These are phyloP conservation scores for Neodontobutis hainanensis DNA, from an alignment of 2,113 vertebrate species.

Conservation along the genomic window DNA sequence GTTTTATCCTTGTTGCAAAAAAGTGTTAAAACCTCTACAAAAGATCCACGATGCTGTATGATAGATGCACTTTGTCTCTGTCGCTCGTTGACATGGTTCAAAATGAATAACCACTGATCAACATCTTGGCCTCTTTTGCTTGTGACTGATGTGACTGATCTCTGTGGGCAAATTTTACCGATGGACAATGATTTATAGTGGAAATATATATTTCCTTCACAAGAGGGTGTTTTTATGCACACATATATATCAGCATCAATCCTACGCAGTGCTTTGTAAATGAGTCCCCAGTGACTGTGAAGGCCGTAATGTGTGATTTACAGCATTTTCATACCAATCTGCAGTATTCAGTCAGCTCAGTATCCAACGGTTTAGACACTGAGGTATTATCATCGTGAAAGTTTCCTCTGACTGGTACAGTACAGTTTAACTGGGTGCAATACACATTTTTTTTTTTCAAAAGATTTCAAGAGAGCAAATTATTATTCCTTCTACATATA, in stretches of 20 bases:
- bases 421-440: neutral
- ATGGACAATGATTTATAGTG: slow-evolving; percentile 11
- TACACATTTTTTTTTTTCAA: neutral
- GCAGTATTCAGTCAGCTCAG: neutral
- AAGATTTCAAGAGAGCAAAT: too few relatives aligned
- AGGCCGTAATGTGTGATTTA: slow-evolving; percentile 8
- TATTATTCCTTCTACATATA: too few relatives aligned
- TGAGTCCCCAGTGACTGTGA: slow-evolving; percentile 3
- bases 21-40: neutral
- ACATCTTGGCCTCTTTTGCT: neutral
- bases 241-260: slow-evolving; percentile 11
- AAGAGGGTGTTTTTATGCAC: slow-evolving; percentile 10
- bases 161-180: neutral
- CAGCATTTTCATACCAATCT: slow-evolving; percentile 3
- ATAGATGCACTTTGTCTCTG: neutral
- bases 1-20: neutral
- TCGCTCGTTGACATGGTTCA: neutral
- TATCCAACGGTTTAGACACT: neutral
- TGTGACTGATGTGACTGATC: neutral
- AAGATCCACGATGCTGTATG: neutral
- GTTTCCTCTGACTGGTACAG: neutral
- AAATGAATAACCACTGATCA: slow-evolving; percentile 6
- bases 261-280: slow-evolving; percentile 10
- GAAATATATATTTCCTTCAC: slow-evolving; percentile 7
- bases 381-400: neutral